These are phyloP conservation scores for Stegostoma tigrinum DNA, from an alignment of 2,113 vertebrate genomes.

Conservation along the genomic window DNA sequence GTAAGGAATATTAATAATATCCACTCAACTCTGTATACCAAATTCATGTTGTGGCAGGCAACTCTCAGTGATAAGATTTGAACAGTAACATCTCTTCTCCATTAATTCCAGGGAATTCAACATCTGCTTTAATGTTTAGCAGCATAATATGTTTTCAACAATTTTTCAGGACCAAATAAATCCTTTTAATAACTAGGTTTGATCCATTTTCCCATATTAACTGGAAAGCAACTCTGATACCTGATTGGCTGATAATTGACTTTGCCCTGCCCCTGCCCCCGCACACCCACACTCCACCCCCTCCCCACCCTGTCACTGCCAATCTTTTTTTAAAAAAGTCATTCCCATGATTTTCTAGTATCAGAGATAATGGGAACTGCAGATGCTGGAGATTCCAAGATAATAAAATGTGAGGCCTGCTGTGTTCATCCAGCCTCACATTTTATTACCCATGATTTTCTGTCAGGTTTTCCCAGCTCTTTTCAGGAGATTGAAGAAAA, in stretches of 20 bases:
- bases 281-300: too few species aligned
- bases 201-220: background rate
- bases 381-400: too few species aligned
- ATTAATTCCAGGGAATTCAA: background rate
- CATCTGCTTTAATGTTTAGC: background rate
- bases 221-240: background rate
- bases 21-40: background rate
- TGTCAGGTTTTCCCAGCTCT: background rate
- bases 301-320: background rate
- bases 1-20: too few species aligned
- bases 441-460: too few species aligned
- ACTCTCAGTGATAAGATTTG: background rate
- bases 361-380: too few species aligned
- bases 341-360: too few species aligned
- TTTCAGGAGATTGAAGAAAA: background rate
- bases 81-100: background rate
- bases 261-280: too few species aligned
- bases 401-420: too few species aligned
- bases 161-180: background rate
- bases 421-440: too few species aligned
- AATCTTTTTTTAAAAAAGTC: background rate
- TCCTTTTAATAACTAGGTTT: background rate
- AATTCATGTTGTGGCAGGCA: slow-evolving; percentile 19
- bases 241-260: background rate
- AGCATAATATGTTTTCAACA: background rate